Evolutionary conservation across 1,140 invertebrate genomes (phyloP), one percentile per base, ranked within the genome.

Genomic region (Hyposmocoma kahamanoa): DNA sequence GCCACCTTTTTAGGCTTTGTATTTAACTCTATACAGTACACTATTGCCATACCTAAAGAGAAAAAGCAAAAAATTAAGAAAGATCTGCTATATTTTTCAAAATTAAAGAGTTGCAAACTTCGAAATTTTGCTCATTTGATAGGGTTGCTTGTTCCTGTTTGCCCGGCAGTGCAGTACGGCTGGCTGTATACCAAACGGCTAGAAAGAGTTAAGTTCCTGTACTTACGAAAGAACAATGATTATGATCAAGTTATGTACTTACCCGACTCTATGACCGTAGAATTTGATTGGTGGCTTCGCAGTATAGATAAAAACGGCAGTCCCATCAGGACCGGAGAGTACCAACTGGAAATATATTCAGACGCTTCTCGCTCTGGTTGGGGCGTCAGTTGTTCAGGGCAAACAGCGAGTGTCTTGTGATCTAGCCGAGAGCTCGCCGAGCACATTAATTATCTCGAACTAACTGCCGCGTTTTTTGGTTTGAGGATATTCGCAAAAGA

Each of bases 311-410:
- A 20, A 3, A 9, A 24, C 9, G 43, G 2, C 15, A 3, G 13
- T 20, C 17, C 9, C 22, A 53, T 53, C 2, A 30, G 22, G 22
- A 10, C 32, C 5, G 38, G 42, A 15, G 32, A 32, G 1, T 72
- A 57, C 56, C 20, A 39, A 36, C 39, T 63, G 13, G 61, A 69
- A 50, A 75, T 73, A 10, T 69, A 58, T 53, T 61, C 67, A 11
- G 67, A 78, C 47, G 69, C 69, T 2, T 78, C 72, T 10, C 42
- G 13, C 2, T 56, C 70, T 39, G 72, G 65, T n/a, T 70, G 63
- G 66, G 72, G 63, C 6, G 43, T 55, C 2, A 18, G 34, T 41
- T 70, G 55, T 30, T 47, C 56, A 1, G 38, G 45, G 8, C 3
- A 57, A 32, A 49, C 8, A 10, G 53, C 56, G 9, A 36, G 56